phyloP scores from a whole-genome alignment of 2,888 invertebrate species.

The Macaria notata region DNA sequence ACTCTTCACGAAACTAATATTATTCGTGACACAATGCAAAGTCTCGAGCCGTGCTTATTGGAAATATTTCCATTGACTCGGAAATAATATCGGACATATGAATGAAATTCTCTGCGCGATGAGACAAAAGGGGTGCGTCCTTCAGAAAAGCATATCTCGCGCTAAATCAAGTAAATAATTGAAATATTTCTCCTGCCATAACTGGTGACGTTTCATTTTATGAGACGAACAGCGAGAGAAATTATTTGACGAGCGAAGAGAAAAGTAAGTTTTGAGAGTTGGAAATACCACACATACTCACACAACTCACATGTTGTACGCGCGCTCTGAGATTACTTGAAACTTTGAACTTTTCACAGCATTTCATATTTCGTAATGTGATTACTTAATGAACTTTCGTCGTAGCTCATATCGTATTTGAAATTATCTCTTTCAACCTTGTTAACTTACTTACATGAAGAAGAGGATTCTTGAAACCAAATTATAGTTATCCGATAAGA shows the following conservation, averaged over 20 bases:
- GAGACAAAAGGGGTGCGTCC: constrained; percentile 51
- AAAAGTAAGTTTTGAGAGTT: constrained; percentile 16
- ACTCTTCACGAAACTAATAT: constrained; percentile 41
- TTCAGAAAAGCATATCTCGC: constrained; percentile 40
- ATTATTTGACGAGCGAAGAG: constrained; percentile 15
- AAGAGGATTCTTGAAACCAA: no score
- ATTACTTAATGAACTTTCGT: constrained; percentile 1
- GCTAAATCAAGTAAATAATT: constrained; percentile 54
- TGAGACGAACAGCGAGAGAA: constrained; percentile 27
- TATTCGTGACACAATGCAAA: constrained; percentile 52
- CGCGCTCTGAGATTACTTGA: constrained; percentile 11
- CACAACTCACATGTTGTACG: constrained; percentile 1
- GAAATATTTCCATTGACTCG: constrained; percentile 68
- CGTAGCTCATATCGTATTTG: background rate
- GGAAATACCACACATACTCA: background rate
- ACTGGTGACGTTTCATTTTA: constrained; percentile 29
- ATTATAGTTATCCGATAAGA: no score
- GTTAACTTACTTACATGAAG: no score
- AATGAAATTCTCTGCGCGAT: constrained; percentile 59
- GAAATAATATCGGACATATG: constrained; percentile 69
- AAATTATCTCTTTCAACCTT: no score
- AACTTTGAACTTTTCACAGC: constrained; percentile 5
- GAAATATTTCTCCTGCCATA: constrained; percentile 41
- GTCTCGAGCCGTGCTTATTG: constrained; percentile 60
- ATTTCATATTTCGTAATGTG: background rate